Conservation (phyloP, 2,888 invertebrate genomes). For the Amiota mariae region DNA sequence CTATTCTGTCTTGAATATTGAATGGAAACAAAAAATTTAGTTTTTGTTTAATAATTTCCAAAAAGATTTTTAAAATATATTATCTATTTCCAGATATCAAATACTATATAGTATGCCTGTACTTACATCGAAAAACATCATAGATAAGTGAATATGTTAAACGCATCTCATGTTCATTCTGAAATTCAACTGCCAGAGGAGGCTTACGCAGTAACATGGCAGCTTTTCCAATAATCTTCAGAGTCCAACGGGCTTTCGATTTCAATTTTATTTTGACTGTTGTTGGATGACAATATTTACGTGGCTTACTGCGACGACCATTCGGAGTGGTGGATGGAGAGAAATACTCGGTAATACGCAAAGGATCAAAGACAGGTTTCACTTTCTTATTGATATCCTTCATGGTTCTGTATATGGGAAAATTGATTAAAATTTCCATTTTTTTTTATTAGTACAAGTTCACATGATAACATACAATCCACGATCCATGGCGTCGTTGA, state of each 20-base stretch:
- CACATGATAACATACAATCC: constrained; percentile 68
- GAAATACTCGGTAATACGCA: constrained; percentile 54
- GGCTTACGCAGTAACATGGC: constrained; percentile 68
- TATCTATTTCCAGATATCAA: not conserved
- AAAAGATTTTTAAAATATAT: not conserved
- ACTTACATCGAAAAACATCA: constrained; percentile 77
- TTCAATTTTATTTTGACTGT: constrained; percentile 58
- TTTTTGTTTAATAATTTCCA: constrained; percentile 24
- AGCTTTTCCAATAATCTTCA: constrained; percentile 67
- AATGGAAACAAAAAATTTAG: no score
- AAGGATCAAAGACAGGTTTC: constrained; percentile 65
- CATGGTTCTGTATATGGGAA: constrained; percentile 35
- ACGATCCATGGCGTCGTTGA: constrained; percentile 70
- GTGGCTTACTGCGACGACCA: constrained; percentile 49
- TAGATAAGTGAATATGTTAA: constrained; percentile 76
- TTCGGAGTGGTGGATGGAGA: constrained; percentile 62
- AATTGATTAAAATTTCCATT: no score
- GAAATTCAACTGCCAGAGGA: constrained; percentile 60
- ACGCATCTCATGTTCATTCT: constrained; percentile 76
- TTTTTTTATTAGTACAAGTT: no score
- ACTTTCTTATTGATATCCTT: constrained; percentile 60
- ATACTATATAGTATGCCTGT: not conserved
- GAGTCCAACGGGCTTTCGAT: constrained; percentile 61
- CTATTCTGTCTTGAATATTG: no score
- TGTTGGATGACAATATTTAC: constrained; percentile 58